A percentile compares a stretch with the other conserved stretches of the same genome.
Evolutionary conservation across 2,797 vertebrate genomes (phyloP).

Genomic region (Galaxias olidus): DNA sequence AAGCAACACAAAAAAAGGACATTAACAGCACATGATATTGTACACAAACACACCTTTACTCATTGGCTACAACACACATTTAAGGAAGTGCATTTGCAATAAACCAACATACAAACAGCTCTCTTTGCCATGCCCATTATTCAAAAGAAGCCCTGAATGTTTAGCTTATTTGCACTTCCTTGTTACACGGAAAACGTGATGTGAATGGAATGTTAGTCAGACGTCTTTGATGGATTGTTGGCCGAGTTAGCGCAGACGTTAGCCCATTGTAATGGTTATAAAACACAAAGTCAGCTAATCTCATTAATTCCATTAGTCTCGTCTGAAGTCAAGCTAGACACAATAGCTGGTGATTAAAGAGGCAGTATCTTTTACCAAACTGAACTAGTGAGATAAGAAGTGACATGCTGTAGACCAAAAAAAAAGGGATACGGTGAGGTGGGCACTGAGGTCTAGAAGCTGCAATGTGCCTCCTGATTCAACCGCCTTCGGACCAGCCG

Average conservation of each 20-base stretch:
- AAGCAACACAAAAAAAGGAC: slow-evolving; percentile 13
- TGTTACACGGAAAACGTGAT: background rate
- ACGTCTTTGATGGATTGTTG: slow-evolving; percentile 1
- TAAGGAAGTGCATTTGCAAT: slow-evolving; percentile 17
- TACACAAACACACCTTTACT: background rate
- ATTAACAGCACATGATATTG: slow-evolving; percentile 12
- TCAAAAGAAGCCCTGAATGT: background rate
- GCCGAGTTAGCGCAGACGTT: background rate
- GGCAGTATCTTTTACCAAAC: slow-evolving; percentile 31
- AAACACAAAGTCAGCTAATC: slow-evolving; percentile 2
- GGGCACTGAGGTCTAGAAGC: too few species aligned
- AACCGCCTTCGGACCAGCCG: too few species aligned
- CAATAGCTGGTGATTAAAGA: slow-evolving; percentile 17
- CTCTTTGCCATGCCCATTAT: background rate
- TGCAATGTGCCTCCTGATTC: slow-evolving; percentile 4
- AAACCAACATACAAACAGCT: background rate
- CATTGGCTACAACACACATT: slow-evolving; percentile 17
- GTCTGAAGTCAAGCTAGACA: slow-evolving; percentile 23
- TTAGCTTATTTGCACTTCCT: background rate
- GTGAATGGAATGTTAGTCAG: background rate
- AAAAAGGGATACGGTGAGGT: too few species aligned
- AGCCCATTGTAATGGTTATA: slow-evolving; percentile 3
- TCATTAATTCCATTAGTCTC: too few species aligned
- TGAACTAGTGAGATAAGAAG: slow-evolving; percentile 26
- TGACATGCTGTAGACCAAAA: slow-evolving; percentile 38